Percentiles rank a stretch among this genome's conserved stretches.
Conservation (phyloP, 2,888 invertebrate genomes). For the Alviniconcha strummeri region DNA sequence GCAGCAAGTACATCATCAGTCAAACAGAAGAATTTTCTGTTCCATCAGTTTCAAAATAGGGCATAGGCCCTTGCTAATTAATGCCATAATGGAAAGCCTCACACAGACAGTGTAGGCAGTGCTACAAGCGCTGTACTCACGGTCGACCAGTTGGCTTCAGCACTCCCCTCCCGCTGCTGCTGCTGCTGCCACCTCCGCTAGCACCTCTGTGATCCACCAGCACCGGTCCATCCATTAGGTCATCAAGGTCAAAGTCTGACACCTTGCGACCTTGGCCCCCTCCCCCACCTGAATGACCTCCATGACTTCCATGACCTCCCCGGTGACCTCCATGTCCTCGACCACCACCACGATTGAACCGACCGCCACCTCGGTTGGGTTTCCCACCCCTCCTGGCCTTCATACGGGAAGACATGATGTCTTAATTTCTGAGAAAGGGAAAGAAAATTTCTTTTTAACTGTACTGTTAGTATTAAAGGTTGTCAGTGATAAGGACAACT, state of each 20-base stretch:
- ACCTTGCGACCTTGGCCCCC: slow-evolving; percentile 25
- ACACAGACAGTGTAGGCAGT: too few species aligned
- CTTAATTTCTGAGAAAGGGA: background rate
- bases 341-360: slow-evolving; percentile 48
- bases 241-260: slow-evolving; percentile 41
- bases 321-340: slow-evolving; percentile 40
- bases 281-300: slow-evolving; percentile 22
- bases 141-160: slow-evolving; percentile 26
- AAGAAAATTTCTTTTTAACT: too few species aligned
- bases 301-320: slow-evolving; percentile 36
- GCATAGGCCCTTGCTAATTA: too few species aligned
- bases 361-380: slow-evolving; percentile 64
- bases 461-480: too few species aligned
- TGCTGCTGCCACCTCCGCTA: slow-evolving; percentile 29
- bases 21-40: too few species aligned
- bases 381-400: slow-evolving; percentile 47
- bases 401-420: background rate
- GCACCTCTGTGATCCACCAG: slow-evolving; percentile 41
- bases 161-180: slow-evolving; percentile 24
- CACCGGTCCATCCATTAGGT: slow-evolving; percentile 51
- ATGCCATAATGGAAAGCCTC: too few species aligned
- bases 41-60: too few species aligned
- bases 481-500: too few species aligned
- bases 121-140: background rate
- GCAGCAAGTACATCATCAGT: too few species aligned